phyloP scores from a whole-genome alignment of 2,888 invertebrate genomes.

The Theristus sp. region DNA sequence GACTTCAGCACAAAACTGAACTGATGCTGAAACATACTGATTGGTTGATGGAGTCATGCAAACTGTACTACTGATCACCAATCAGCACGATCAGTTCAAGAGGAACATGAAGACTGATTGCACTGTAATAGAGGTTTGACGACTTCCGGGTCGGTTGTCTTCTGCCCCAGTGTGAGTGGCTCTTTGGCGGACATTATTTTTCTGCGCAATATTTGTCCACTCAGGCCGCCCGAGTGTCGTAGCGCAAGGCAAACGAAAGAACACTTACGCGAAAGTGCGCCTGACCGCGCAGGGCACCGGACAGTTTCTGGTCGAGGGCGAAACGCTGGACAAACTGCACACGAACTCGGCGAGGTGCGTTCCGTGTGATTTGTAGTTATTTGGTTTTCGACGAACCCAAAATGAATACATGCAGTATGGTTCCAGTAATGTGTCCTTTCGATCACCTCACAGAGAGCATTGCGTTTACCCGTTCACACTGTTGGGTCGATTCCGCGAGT shows the following conservation, averaged over 20 bases:
- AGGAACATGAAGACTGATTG: no score
- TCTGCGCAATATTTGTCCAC: no score
- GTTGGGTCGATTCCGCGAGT: slow-evolving; percentile 3
- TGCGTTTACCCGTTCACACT: slow-evolving; percentile 5
- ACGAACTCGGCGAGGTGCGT: background rate
- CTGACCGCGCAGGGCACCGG: background rate
- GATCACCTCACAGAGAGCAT: slow-evolving; percentile 7
- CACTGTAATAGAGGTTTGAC: no score
- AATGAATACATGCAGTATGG: background rate
- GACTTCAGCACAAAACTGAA: no score
- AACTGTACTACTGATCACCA: no score
- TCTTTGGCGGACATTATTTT: no score
- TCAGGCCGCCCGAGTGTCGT: background rate
- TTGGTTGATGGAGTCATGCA: no score
- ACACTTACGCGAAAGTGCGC: background rate
- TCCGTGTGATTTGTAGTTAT: background rate
- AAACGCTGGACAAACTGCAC: background rate
- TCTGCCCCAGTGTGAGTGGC: no score
- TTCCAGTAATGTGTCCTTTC: no score
- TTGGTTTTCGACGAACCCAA: background rate
- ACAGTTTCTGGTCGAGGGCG: background rate
- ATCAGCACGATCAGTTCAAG: no score
- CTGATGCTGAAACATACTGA: no score
- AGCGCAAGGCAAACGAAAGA: background rate
- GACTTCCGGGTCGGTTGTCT: no score